phyloP scores from a whole-genome alignment of 2,797 vertebrate genomes.

The Sternarchorhynchus goeldii region DNA sequence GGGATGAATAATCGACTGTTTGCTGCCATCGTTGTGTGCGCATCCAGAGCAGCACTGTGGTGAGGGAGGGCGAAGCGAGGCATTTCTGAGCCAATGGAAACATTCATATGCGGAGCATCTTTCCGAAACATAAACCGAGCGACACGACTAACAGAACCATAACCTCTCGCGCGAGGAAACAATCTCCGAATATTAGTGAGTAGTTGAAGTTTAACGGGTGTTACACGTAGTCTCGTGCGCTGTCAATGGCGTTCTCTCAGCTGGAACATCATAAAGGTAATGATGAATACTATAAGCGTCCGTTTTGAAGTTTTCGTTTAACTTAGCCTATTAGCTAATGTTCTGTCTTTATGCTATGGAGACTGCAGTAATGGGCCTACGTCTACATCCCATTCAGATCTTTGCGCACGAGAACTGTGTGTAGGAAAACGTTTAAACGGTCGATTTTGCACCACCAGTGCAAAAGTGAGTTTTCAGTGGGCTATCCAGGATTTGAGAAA shows the following conservation, averaged over 20 bases:
- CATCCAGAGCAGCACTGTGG: slow-evolving; percentile 33
- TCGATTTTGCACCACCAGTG: neutral
- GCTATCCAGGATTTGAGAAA: too few relatives aligned
- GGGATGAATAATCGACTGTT: neutral
- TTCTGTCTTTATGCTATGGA: slow-evolving; percentile 1
- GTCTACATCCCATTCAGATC: neutral
- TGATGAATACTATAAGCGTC: neutral
- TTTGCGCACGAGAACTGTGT: neutral
- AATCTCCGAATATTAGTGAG: neutral
- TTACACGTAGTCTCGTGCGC: neutral
- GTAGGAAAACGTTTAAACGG: neutral
- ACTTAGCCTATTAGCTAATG: slow-evolving; percentile 8
- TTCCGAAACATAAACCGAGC: slow-evolving; percentile 31
- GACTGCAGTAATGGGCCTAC: neutral
- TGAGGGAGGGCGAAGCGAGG: slow-evolving; percentile 37
- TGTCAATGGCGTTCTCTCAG: neutral
- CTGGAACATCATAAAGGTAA: slow-evolving; percentile 41
- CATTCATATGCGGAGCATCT: slow-evolving; percentile 32
- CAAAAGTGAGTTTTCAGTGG: neutral
- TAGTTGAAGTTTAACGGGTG: slow-evolving; percentile 41
- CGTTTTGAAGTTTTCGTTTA: slow-evolving; percentile 33
- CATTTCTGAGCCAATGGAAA: slow-evolving; percentile 36
- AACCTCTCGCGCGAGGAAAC: neutral
- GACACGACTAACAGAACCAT: slow-evolving; percentile 2
- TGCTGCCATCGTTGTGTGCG: slow-evolving; percentile 21